Base-by-base conservation (phyloP, 2,888 invertebrate species). In the Pristionchus maxplancki region DNA sequence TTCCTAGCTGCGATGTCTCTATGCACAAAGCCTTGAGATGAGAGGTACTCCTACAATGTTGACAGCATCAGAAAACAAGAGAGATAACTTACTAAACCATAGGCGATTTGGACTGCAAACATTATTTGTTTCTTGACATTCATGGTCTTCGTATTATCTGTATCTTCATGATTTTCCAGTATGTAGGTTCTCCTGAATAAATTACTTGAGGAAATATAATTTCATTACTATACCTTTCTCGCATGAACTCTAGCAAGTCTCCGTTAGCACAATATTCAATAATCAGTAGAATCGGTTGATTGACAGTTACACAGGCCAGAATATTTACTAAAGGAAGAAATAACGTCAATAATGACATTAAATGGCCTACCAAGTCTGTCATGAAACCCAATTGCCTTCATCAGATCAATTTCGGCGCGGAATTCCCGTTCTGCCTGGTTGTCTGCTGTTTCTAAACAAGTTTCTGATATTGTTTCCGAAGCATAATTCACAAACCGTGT, bases 371-470 rank as follows among this genome's bases (percentile, higher is more conserved):
- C 84, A 17, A 84, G 84, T n/a, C 84, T 37, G 15, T 84, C 84
- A 34, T 84, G 84, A 40, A 58, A 58, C 15, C 83, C 83, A 58
- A 84, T 34, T n/a, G 24, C 24, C 58, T 84, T 58, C 84, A 84
- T 84, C 4, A 84, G 6, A 1, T 58, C 34, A n/a, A 84, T 84
- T n/a, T 84, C 84, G 1, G 28, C 37, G 9, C n/a, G 62, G 28
- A 84, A 84, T 1, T 58, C 37, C 0, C n/a, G 6, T 24, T 64
- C 58, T 2, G 84, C 40, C 0, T 8, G 1, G 1, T n/a, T 1
- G 34, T 84, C 84, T 1, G 84, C 84, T 13, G 11, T 37, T 20
- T 84, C 58, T 44, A 11, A 58, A 24, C 3, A 50, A 24, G n/a
- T n/a, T 78, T 44, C 2, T 31, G 2, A 15, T 37, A 6, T 28